Base-by-base conservation (phyloP, 2,888 invertebrate species). In the Melieria crassipennis region DNA sequence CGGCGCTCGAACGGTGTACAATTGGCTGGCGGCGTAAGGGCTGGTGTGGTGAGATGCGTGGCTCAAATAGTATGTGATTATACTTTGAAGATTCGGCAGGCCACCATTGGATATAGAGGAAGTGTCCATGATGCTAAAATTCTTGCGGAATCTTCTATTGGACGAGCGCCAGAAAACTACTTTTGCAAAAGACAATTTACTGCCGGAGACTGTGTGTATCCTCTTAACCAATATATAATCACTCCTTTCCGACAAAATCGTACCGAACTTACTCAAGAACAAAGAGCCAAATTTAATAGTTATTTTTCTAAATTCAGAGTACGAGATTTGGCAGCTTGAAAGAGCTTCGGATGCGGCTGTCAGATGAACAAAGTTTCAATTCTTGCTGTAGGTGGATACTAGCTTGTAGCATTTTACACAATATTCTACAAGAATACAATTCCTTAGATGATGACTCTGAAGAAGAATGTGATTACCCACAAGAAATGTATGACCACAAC, bases 81-180 rank as follows among this genome's bases (percentile, higher is more conserved):
- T 57, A 70, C 61, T 4, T 16, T 73, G 7, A 55, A 66, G 7
- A 75, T 75, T 64, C 56, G 68, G 1, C 67, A 71, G 45, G 60
- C 65, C 0, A 60, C 63, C 60, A 52, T 70, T 58, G 73, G 72
- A 30, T 58, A 62, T 9, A 52, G 60, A 13, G 73, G 62, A 47
- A 46, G 62, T 46, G 62, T 47, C n/a, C 47, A 47, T 47, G 47
- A 62, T 47, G 62, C 62, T 7, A 62, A 62, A 47, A 47, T 62
- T n/a, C 48, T 62, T 48, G 3, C 47, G 7, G 47, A 62, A n/a
- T 62, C 13, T 13, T 4, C 47, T 10, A 46, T 62, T 13, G 46
- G 47, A 6, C 9, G 43, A 16, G 13, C 10, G 5, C 47, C 47
- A 46, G 7, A 62, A 11, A 4, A 13, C 7, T 62, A n/a, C 30